These are phyloP conservation scores for Balaeniceps rex DNA, from an alignment of 2,113 vertebrate species.

Conservation along the genomic window DNA sequence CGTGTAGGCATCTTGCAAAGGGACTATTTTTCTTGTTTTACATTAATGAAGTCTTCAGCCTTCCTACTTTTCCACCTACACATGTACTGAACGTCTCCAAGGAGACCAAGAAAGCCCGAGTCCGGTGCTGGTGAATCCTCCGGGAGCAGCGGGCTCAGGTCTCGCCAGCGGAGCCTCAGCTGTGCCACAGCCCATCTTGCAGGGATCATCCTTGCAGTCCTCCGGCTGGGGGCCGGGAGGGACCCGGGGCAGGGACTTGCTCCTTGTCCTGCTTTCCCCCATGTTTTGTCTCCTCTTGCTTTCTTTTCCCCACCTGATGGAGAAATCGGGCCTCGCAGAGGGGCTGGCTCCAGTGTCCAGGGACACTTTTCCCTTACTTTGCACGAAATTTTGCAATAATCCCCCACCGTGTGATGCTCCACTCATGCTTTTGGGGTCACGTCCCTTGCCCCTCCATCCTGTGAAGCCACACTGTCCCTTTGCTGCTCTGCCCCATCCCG, in stretches of 20 bases:
- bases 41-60: slow-evolving; percentile 81
- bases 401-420: not conserved
- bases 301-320: not conserved
- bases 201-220: not conserved
- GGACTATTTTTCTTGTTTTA: slow-evolving; percentile 79
- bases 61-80: slow-evolving; percentile 81
- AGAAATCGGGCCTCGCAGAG: rapidly evolving
- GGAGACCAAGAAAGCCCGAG: slow-evolving; percentile 74
- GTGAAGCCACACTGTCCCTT: not conserved
- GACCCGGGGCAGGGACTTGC: not conserved
- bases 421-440: not conserved
- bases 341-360: not conserved
- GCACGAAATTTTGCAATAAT: not conserved
- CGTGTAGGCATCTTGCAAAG: slow-evolving; percentile 68
- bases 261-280: not conserved
- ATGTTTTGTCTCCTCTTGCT: not conserved
- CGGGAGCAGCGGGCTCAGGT: slow-evolving; percentile 47
- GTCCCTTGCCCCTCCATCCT: not conserved
- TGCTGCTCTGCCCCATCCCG: not conserved
- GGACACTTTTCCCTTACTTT: not conserved
- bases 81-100: slow-evolving; percentile 80
- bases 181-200: slow-evolving; percentile 22
- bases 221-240: not conserved
- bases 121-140: slow-evolving; percentile 70
- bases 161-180: slow-evolving; percentile 38